Conservation (phyloP, 2,113 vertebrate species). For the Bombycilla garrulus region DNA sequence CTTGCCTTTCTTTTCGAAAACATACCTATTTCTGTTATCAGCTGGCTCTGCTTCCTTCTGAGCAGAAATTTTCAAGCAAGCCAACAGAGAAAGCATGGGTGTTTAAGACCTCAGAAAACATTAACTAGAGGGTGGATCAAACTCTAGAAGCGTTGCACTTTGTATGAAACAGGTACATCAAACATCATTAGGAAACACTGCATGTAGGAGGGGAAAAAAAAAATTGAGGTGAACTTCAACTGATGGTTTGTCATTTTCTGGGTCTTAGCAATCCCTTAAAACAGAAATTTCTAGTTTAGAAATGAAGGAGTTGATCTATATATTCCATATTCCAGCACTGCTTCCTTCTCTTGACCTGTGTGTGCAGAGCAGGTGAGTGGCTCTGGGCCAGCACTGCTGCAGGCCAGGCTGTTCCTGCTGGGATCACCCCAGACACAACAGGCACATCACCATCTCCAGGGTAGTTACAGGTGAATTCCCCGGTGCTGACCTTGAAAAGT, state of each 20-base stretch:
- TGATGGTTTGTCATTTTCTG: neutral
- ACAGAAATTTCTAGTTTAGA: neutral
- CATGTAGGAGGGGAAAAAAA: neutral
- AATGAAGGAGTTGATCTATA: neutral
- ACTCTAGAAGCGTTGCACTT: neutral
- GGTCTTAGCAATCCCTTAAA: neutral
- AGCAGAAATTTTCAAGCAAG: neutral
- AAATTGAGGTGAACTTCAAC: neutral
- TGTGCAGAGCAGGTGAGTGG: neutral
- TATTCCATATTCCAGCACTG: neutral
- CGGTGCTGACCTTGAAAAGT: neutral
- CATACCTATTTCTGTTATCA: neutral
- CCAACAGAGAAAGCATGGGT: neutral
- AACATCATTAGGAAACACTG: neutral
- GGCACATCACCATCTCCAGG: neutral
- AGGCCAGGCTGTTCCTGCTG: neutral
- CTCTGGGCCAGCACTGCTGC: neutral
- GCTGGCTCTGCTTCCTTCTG: neutral
- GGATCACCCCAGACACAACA: neutral
- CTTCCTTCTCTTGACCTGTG: neutral
- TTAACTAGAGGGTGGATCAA: neutral
- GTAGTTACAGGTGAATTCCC: neutral
- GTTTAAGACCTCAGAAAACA: neutral
- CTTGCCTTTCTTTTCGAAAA: constrained; percentile 16
- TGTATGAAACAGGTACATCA: neutral